phyloP scores from a whole-genome alignment of 2,888 invertebrate genomes.

The Allygus modestus region DNA sequence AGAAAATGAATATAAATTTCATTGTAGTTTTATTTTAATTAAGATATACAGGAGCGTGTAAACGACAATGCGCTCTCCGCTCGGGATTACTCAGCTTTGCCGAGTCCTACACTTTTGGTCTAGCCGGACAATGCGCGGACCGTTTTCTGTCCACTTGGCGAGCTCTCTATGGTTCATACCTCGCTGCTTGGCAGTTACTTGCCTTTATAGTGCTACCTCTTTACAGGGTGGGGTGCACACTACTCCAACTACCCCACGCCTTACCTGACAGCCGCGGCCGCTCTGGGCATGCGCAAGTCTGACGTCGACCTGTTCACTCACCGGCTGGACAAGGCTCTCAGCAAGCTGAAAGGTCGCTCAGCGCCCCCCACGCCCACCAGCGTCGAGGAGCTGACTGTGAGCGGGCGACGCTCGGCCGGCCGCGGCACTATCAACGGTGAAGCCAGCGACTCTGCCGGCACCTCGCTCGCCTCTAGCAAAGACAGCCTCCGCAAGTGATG shows the following conservation, averaged over 20 bases:
- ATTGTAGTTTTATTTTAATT: too few relatives aligned
- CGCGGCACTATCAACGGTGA: conserved; percentile 70
- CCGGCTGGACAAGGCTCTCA: conserved; percentile 80
- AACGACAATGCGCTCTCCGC: too few relatives aligned
- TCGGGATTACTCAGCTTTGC: too few relatives aligned
- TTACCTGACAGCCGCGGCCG: conserved; percentile 86
- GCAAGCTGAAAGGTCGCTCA: conserved; percentile 73
- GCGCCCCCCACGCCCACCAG: conserved; percentile 73
- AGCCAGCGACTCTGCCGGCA: conserved; percentile 72
- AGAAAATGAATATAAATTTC: too few relatives aligned
- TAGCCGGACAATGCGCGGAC: too few relatives aligned
- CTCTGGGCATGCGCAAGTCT: conserved; percentile 81
- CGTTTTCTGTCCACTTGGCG: too few relatives aligned
- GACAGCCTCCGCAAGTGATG: conserved; percentile 73
- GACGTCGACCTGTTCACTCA: conserved; percentile 85
- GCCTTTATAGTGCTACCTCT: too few relatives aligned
- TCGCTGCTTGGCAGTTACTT: too few relatives aligned
- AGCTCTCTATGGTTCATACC: too few relatives aligned
- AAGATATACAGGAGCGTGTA: too few relatives aligned
- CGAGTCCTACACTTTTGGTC: too few relatives aligned
- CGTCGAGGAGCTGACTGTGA: conserved; percentile 72
- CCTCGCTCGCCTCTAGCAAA: conserved; percentile 73
- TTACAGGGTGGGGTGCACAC: conserved; percentile 85
- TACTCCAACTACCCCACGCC: conserved; percentile 78
- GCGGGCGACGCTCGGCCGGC: conserved; percentile 69